Evolutionary conservation across 2,888 invertebrate species (phyloP).

Genomic region (Synergus japonicus): DNA sequence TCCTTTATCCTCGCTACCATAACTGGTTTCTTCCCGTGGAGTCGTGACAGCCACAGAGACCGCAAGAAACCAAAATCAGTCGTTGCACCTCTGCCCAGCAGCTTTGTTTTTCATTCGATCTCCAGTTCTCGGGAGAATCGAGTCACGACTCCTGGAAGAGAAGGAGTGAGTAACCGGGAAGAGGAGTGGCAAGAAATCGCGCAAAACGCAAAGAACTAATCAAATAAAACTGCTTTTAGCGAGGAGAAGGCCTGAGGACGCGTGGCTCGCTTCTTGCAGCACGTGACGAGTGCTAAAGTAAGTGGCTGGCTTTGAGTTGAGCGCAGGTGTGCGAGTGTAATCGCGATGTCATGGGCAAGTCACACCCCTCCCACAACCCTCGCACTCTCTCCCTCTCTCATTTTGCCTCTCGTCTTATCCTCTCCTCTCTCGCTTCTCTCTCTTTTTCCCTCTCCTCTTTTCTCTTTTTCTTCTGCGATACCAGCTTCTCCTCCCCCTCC

Average conservation of each 20-base stretch:
- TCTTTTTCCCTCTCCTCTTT: constrained; percentile 44
- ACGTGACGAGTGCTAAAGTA: constrained; percentile 74
- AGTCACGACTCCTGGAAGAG: constrained; percentile 44
- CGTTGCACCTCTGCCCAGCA: too few species aligned
- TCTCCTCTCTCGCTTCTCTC: constrained; percentile 42
- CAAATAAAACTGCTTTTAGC: constrained; percentile 58
- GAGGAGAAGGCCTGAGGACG: constrained; percentile 50
- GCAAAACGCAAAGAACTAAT: constrained; percentile 57
- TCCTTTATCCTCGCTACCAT: too few species aligned
- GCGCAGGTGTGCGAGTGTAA: constrained; percentile 75
- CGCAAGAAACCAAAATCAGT: too few species aligned
- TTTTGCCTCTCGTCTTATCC: neutral
- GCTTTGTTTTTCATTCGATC: too few species aligned
- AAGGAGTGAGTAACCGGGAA: constrained; percentile 50
- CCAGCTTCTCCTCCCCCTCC: constrained; percentile 52
- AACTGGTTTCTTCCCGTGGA: too few species aligned
- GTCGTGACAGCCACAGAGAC: too few species aligned
- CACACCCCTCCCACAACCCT: constrained; percentile 63
- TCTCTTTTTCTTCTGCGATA: constrained; percentile 42
- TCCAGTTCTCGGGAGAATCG: too few species aligned
- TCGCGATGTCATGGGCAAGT: constrained; percentile 75
- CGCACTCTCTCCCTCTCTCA: constrained; percentile 47
- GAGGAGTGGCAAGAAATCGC: constrained; percentile 51
- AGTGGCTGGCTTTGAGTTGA: constrained; percentile 66
- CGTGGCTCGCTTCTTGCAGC: constrained; percentile 66